These are phyloP conservation scores for Pollenia griseotomentosa DNA, from an alignment of 2,888 invertebrate genomes.

Conservation along the genomic window DNA sequence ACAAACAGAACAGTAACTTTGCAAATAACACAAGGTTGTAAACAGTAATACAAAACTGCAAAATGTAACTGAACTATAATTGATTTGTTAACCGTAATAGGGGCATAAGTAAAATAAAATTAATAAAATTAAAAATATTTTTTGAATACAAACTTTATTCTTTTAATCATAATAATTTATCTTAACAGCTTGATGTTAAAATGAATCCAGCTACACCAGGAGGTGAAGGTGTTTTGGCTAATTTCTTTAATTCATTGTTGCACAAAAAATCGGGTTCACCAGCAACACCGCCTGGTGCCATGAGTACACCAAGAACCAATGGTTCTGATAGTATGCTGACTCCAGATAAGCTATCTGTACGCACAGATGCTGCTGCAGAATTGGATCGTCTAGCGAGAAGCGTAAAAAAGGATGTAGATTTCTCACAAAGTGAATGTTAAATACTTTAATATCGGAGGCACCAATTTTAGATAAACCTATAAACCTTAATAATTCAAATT, in stretches of 20 bases:
- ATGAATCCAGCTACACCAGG: conserved; percentile 90
- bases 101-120: too few relatives aligned
- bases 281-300: conserved; percentile 84
- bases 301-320: conserved; percentile 83
- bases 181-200: conserved; percentile 87
- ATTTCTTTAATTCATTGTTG: conserved; percentile 98
- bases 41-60: too few relatives aligned
- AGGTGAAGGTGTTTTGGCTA: conserved; percentile 97
- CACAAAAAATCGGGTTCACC: conserved; percentile 95
- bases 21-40: too few relatives aligned
- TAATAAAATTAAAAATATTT: too few relatives aligned
- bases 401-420: conserved; percentile 84
- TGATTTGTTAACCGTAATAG: too few relatives aligned
- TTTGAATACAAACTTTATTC: background rate
- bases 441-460: conserved; percentile 45
- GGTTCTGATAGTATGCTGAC: conserved; percentile 82
- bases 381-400: conserved; percentile 93
- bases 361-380: conserved; percentile 96
- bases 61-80: too few relatives aligned
- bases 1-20: too few relatives aligned
- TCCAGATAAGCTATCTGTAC: conserved; percentile 90
- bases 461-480: conserved; percentile 50
- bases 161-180: background rate
- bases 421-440: conserved; percentile 84
- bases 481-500: conserved; percentile 46